Conservation (phyloP, 2,113 vertebrate species). For the Datnioides undecimradiatus region DNA sequence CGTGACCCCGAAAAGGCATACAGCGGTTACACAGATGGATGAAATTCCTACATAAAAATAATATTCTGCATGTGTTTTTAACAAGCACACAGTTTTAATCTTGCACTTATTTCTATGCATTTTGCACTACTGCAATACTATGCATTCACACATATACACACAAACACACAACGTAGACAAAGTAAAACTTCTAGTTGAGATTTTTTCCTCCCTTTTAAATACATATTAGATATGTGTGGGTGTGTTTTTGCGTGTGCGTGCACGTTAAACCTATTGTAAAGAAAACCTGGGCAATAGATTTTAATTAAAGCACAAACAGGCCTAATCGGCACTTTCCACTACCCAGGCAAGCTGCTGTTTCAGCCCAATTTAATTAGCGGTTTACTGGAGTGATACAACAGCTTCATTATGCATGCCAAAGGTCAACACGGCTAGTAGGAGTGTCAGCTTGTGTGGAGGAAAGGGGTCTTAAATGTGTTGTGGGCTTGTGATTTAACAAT, state of each 20-base stretch:
- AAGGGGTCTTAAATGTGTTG: constrained; percentile 63
- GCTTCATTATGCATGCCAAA: constrained; percentile 83
- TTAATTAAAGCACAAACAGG: constrained; percentile 82
- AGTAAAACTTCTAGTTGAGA: background rate
- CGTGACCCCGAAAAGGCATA: too few relatives aligned
- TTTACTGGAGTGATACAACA: constrained; percentile 79
- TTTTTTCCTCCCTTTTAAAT: constrained; percentile 31
- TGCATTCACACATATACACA: too few relatives aligned
- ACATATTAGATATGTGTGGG: background rate
- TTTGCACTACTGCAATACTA: too few relatives aligned
- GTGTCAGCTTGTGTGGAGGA: constrained; percentile 56
- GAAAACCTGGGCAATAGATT: constrained; percentile 68
- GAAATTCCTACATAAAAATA: too few relatives aligned
- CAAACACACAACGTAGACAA: too few relatives aligned
- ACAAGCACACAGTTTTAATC: background rate
- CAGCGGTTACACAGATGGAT: too few relatives aligned
- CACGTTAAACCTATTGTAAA: constrained; percentile 37
- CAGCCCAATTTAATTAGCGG: constrained; percentile 83
- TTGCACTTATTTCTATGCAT: too few relatives aligned
- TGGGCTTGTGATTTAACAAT: constrained; percentile 68
- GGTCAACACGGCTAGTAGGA: constrained; percentile 69
- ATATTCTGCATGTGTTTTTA: background rate
- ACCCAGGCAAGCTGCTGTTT: constrained; percentile 77
- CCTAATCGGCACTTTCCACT: constrained; percentile 78
- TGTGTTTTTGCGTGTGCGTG: background rate